A percentile compares a stretch with the other conserved stretches of the same genome.
Evolutionary conservation across 2,113 vertebrate species (phyloP).

Genomic region (Pollachius pollachius): DNA sequence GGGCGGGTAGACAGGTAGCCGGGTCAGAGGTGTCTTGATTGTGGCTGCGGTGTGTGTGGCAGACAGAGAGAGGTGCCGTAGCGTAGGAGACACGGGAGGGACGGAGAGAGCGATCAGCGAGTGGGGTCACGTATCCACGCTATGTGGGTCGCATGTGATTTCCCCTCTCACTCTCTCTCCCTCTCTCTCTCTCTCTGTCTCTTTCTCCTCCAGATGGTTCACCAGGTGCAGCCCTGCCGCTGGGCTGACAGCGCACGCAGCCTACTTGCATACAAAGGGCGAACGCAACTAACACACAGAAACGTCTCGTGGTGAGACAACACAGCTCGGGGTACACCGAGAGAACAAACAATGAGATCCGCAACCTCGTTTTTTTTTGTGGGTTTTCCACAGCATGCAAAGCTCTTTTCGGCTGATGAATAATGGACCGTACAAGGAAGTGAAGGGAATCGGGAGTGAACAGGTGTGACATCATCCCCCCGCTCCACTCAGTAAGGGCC

Average conservation of each 20-base stretch:
- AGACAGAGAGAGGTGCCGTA: background rate
- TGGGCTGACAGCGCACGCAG: constrained; percentile 44
- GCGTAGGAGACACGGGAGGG: background rate
- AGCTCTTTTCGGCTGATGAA: constrained; percentile 5
- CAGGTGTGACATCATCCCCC: constrained; percentile 47
- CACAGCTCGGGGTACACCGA: background rate
- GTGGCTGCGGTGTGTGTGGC: too few relatives aligned
- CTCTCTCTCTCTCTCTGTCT: too few relatives aligned
- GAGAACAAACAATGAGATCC: background rate
- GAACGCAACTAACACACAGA: constrained; percentile 29
- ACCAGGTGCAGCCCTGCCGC: constrained; percentile 64
- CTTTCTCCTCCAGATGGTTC: constrained; percentile 59
- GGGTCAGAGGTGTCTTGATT: too few relatives aligned
- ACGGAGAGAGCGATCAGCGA: constrained; percentile 12
- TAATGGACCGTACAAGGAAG: constrained; percentile 34
- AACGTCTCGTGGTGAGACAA: constrained; percentile 25
- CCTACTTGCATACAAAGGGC: constrained; percentile 50
- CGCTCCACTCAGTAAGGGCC: constrained; percentile 41
- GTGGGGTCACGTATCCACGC: constrained; percentile 41
- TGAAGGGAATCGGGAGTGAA: constrained; percentile 28
- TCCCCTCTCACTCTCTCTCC: too few relatives aligned
- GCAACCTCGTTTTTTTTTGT: background rate
- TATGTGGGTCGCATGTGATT: constrained; percentile 61
- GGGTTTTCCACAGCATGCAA: constrained; percentile 12
- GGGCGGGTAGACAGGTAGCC: background rate